A percentile compares a stretch with the other conserved stretches of the same genome.
phyloP scores from a whole-genome alignment of 2,888 invertebrate species.

The Altica lythri region DNA sequence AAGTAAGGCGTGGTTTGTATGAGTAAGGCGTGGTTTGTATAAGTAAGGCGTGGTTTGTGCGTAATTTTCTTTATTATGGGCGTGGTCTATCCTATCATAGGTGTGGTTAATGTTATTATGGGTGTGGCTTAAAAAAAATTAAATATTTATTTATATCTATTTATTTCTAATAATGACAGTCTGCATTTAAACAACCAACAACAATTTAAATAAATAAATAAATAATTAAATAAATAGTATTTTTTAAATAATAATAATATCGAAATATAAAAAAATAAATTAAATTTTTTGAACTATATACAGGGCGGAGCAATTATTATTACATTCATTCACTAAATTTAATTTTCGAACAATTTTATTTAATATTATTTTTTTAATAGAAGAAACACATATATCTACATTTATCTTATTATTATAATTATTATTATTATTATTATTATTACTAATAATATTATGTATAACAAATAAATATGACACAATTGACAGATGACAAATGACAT shows the following conservation, averaged over 20 bases:
- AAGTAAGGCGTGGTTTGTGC: too few species aligned
- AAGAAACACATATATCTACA: conserved; percentile 22
- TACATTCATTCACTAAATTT: conserved; percentile 9
- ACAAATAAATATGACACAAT: conserved; percentile 18
- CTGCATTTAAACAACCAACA: conserved; percentile 22
- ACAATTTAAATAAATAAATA: conserved; percentile 12
- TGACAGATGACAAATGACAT: background rate
- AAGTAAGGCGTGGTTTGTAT: too few species aligned
- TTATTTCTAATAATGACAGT: conserved; percentile 27
- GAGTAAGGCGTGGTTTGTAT: too few species aligned
- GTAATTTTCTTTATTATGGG: too few species aligned
- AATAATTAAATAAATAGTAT: conserved; percentile 19
- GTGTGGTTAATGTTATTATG: too few species aligned
- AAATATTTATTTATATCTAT: too few species aligned
- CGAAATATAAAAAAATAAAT: conserved; percentile 16
- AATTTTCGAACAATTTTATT: conserved; percentile 16
- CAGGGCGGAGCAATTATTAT: conserved; percentile 20
- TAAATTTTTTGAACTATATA: conserved; percentile 20
- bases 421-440: too few species aligned
- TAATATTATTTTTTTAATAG: conserved; percentile 13
- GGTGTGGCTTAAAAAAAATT: too few species aligned
- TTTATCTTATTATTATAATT: too few species aligned
- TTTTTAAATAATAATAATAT: background rate
- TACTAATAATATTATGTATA: conserved; percentile 19
- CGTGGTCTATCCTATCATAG: too few species aligned